Percentiles rank a stretch among this genome's conserved stretches.
phyloP scores from a whole-genome alignment of 2,797 vertebrate species.

The Squalus acanthias region DNA sequence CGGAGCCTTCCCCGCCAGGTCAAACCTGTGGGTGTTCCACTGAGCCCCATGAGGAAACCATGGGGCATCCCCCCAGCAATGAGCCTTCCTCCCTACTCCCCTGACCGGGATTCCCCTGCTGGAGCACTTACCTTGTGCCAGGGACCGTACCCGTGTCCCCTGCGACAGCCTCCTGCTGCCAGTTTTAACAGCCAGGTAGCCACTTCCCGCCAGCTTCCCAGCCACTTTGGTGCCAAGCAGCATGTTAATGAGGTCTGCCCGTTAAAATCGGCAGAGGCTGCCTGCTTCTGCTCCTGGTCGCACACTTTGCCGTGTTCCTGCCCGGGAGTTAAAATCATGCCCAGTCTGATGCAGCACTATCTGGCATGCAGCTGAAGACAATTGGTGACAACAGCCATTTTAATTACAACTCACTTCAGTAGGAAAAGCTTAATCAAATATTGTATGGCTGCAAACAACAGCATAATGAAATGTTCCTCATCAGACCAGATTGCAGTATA shows the following conservation, averaged over 20 bases:
- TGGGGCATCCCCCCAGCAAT: too few species aligned
- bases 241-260: too few species aligned
- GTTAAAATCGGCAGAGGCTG: too few species aligned
- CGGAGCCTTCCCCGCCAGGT: too few species aligned
- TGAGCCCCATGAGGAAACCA: too few species aligned
- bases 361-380: background rate
- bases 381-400: background rate
- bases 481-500: background rate
- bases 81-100: too few species aligned
- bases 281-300: background rate
- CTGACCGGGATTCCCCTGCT: too few species aligned
- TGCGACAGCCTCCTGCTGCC: background rate
- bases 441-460: background rate
- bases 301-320: background rate
- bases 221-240: too few species aligned
- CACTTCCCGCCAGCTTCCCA: too few species aligned
- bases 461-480: background rate
- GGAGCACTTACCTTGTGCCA: too few species aligned
- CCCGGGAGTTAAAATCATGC: too few species aligned
- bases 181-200: background rate
- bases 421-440: background rate
- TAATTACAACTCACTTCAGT: background rate
- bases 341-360: background rate
- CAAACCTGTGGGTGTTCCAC: too few species aligned
- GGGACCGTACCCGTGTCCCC: background rate